Percentiles rank a stretch among this genome's conserved stretches.
Evolutionary conservation across 2,888 invertebrate species (phyloP).

Genomic region (Boloria selene): DNA sequence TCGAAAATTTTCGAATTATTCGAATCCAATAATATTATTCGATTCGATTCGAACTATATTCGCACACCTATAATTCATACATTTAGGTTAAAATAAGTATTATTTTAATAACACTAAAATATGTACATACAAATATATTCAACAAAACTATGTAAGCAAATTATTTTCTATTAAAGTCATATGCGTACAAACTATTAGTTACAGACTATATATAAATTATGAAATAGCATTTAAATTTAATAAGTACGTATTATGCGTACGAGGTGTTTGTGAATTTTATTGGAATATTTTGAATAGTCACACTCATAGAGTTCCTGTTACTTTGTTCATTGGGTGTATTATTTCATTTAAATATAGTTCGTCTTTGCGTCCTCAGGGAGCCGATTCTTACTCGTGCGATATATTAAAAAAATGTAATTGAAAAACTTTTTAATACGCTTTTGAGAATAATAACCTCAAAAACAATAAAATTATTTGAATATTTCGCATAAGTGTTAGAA

Average conservation of each 20-base stretch:
- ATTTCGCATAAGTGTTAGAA: not conserved
- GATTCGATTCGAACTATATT: too few species aligned
- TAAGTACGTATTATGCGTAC: slow-evolving; percentile 4
- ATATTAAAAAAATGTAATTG: not conserved
- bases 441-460: not conserved
- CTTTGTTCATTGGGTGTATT: not conserved
- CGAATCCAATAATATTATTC: too few species aligned
- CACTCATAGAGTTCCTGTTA: slow-evolving; percentile 23
- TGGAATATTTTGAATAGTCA: slow-evolving; percentile 10
- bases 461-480: not conserved
- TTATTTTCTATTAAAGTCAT: slow-evolving; percentile 22
- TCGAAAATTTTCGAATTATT: too few species aligned
- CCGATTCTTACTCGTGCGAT: not conserved
- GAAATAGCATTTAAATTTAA: slow-evolving; percentile 17
- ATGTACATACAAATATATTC: slow-evolving; percentile 8
- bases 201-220: slow-evolving; percentile 7
- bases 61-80: too few species aligned
- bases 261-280: slow-evolving; percentile 11
- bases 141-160: slow-evolving; percentile 2
- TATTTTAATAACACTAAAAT: not conserved
- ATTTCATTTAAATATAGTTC: not conserved
- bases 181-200: slow-evolving; percentile 23
- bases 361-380: not conserved
- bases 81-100: not conserved
- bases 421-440: not conserved